Percentiles rank a stretch among this genome's conserved stretches.
Evolutionary conservation across 2,113 vertebrate genomes (phyloP).

Genomic region (Eulemur macaco): DNA sequence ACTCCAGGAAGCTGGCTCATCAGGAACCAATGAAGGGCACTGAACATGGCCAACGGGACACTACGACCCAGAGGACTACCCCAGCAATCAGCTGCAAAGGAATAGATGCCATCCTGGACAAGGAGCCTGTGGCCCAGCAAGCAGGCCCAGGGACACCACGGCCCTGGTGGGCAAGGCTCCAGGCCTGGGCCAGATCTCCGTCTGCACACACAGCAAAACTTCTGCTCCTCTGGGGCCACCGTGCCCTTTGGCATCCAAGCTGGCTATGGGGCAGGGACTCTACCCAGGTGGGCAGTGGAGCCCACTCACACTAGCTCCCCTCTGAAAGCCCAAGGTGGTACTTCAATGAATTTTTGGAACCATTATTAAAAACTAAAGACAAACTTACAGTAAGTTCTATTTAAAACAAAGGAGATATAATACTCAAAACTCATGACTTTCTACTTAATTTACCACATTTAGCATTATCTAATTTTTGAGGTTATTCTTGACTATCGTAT

Average conservation of each 20-base stretch:
- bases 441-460: not conserved
- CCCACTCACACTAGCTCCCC: not conserved
- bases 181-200: not conserved
- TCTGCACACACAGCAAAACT: not conserved
- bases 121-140: not conserved
- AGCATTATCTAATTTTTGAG: not conserved
- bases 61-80: not conserved
- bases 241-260: not conserved
- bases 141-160: not conserved
- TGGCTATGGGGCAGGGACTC: not conserved
- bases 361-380: not conserved
- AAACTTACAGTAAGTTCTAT: not conserved
- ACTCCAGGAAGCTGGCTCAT: not conserved
- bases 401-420: conserved; percentile 9
- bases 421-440: not conserved
- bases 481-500: not conserved
- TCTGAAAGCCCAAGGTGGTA: not conserved
- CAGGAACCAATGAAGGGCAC: not conserved
- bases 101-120: not conserved
- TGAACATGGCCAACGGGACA: not conserved
- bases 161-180: not conserved
- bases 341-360: not conserved
- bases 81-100: not conserved
- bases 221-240: not conserved
- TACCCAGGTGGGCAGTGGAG: not conserved